These are phyloP conservation scores for Leptoclinus maculatus DNA, from an alignment of 2,797 vertebrate genomes.

Conservation along the genomic window DNA sequence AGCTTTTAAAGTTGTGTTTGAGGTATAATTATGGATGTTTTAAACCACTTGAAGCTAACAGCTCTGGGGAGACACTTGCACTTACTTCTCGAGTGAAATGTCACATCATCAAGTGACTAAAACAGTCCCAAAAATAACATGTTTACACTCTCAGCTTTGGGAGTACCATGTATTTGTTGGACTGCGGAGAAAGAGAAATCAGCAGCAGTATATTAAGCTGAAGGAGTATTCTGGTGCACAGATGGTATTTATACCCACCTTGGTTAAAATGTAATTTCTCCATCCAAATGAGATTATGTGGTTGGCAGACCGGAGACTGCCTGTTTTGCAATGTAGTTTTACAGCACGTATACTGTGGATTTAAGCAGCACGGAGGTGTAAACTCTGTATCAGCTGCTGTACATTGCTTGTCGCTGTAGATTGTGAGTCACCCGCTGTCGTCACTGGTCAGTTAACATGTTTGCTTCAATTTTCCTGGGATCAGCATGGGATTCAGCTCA, in stretches of 20 bases:
- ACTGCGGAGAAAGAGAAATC: slow-evolving; percentile 43
- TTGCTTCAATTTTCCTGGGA: slow-evolving; percentile 69
- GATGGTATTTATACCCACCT: slow-evolving; percentile 36
- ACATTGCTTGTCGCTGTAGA: slow-evolving; percentile 21
- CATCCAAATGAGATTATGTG: slow-evolving; percentile 42
- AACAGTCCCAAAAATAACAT: slow-evolving; percentile 44
- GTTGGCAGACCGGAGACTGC: slow-evolving; percentile 37
- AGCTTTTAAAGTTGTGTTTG: slow-evolving; percentile 39
- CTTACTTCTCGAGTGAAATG: slow-evolving; percentile 29
- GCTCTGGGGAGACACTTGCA: slow-evolving; percentile 1
- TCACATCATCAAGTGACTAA: slow-evolving; percentile 21
- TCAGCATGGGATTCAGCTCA: slow-evolving; percentile 65
- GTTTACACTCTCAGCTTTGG: slow-evolving; percentile 30
- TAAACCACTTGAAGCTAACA: slow-evolving; percentile 12
- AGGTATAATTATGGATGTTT: neutral
- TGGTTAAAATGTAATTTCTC: slow-evolving; percentile 38
- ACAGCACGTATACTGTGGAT: slow-evolving; percentile 32
- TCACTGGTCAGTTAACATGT: slow-evolving; percentile 69
- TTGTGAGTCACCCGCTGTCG: slow-evolving; percentile 56
- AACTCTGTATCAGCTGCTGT: slow-evolving; percentile 40
- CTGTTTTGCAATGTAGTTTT: slow-evolving; percentile 48
- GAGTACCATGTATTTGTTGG: slow-evolving; percentile 30
- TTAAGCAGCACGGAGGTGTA: slow-evolving; percentile 44
- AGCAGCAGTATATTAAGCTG: slow-evolving; percentile 13
- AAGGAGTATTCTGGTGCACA: slow-evolving; percentile 18